Evolutionary conservation across 2,797 vertebrate genomes (phyloP).

Genomic region (Rhincodon typus): DNA sequence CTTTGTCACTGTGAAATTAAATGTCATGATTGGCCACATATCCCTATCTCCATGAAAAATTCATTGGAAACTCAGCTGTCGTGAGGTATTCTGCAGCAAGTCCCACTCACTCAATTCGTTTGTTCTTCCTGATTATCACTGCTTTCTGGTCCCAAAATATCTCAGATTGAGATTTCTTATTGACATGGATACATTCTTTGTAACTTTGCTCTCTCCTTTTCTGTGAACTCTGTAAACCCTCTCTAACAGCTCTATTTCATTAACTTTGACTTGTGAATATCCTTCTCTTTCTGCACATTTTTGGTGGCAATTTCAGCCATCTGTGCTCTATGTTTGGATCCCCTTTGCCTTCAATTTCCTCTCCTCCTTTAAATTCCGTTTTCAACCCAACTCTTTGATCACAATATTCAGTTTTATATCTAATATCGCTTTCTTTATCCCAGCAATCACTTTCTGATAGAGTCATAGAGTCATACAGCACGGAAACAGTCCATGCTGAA

Average conservation of each 20-base stretch:
- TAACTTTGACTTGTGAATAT: background rate
- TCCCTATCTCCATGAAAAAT: background rate
- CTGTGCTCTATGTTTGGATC: background rate
- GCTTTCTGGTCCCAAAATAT: background rate
- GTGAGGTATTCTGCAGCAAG: background rate
- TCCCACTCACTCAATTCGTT: no score
- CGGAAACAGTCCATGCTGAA: no score
- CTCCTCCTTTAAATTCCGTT: background rate
- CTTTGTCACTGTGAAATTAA: background rate
- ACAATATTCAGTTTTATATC: background rate
- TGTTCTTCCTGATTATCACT: background rate
- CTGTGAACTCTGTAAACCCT: accelerated
- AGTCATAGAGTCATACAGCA: no score
- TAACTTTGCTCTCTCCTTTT: background rate
- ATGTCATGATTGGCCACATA: background rate
- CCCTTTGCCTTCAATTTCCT: background rate
- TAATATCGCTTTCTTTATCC: background rate
- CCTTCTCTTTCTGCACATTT: background rate
- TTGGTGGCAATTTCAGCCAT: background rate
- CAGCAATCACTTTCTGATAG: background rate
- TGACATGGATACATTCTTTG: background rate
- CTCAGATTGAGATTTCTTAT: background rate
- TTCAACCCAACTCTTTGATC: background rate
- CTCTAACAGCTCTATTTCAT: background rate
- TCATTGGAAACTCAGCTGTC: background rate